phyloP scores from a whole-genome alignment of 2,113 vertebrate species.

The Anser brachyrhynchus region DNA sequence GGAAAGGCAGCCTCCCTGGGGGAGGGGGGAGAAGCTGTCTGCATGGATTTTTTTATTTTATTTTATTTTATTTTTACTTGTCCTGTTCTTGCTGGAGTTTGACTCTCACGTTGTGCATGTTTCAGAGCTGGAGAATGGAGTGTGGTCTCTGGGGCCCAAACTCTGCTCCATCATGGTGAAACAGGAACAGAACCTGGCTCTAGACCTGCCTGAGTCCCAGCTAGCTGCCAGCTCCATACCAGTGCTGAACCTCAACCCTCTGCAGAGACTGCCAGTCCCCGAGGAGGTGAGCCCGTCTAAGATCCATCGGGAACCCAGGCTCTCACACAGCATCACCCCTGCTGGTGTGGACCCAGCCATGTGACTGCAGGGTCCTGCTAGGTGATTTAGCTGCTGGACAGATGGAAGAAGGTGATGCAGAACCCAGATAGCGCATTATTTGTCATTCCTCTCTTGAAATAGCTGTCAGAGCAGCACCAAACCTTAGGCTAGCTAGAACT shows the following conservation, averaged over 20 bases:
- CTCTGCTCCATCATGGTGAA: constrained; percentile 96
- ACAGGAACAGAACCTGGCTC: constrained; percentile 86
- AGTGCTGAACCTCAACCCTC: constrained; percentile 84
- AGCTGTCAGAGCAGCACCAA: not conserved
- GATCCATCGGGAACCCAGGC: not conserved
- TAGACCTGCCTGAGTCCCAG: constrained; percentile 78
- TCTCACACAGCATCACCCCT: not conserved
- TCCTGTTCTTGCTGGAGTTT: constrained; percentile 30
- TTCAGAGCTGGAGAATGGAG: constrained; percentile 84
- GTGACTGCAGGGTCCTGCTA: not conserved
- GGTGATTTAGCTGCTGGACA: not conserved
- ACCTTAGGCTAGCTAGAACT: not conserved
- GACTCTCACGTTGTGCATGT: constrained; percentile 47
- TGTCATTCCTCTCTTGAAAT: constrained; percentile 26
- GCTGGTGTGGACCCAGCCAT: not conserved
- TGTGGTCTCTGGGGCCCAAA: constrained; percentile 94
- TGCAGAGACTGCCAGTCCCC: constrained; percentile 81
- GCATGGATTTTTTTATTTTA: not conserved
- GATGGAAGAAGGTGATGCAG: not conserved
- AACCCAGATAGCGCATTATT: not conserved
- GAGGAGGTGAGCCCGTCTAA: constrained; percentile 79
- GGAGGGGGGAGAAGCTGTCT: not conserved
- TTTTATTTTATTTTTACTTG: not conserved
- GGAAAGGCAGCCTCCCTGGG: constrained; percentile 7
- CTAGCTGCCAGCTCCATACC: constrained; percentile 74